These are phyloP conservation scores for Watsonalla binaria DNA, from an alignment of 2,888 invertebrate species.

Conservation along the genomic window DNA sequence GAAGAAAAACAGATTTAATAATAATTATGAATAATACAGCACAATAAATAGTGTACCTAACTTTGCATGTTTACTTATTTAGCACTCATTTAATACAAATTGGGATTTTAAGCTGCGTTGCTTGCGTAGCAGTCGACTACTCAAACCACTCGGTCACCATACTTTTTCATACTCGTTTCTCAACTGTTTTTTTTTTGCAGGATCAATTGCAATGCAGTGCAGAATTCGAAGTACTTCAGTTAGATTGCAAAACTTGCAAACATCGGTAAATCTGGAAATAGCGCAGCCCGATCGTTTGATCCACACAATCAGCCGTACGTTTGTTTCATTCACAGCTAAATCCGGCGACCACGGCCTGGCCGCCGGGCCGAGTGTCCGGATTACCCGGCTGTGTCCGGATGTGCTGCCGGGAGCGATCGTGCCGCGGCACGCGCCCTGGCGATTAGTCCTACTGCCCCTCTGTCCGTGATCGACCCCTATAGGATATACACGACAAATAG, in stretches of 20 bases:
- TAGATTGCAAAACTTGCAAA: constrained; percentile 11
- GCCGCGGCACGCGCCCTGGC: constrained; percentile 57
- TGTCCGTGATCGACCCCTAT: constrained; percentile 41
- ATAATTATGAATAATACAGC: no score
- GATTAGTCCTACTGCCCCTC: constrained; percentile 68
- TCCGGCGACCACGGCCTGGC: constrained; percentile 33
- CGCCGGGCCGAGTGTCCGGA: constrained; percentile 42
- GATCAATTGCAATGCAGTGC: no score
- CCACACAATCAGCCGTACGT: constrained; percentile 62
- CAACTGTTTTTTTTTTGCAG: no score
- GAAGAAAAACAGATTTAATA: no score
- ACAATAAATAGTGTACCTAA: no score
- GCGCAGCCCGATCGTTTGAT: constrained; percentile 47
- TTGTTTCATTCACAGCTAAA: constrained; percentile 65
- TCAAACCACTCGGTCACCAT: no score
- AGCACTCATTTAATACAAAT: no score
- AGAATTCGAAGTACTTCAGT: no score
- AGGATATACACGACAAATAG: constrained; percentile 42
- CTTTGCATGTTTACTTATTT: no score
- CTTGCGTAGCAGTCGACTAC: no score
- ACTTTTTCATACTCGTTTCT: no score
- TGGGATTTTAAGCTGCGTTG: no score
- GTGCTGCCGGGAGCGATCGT: constrained; percentile 53
- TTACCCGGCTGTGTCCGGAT: constrained; percentile 52
- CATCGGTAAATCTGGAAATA: constrained; percentile 44